These are phyloP conservation scores for Heliconius hewitsoni DNA, from an alignment of 1,140 invertebrate species.

Conservation along the genomic window DNA sequence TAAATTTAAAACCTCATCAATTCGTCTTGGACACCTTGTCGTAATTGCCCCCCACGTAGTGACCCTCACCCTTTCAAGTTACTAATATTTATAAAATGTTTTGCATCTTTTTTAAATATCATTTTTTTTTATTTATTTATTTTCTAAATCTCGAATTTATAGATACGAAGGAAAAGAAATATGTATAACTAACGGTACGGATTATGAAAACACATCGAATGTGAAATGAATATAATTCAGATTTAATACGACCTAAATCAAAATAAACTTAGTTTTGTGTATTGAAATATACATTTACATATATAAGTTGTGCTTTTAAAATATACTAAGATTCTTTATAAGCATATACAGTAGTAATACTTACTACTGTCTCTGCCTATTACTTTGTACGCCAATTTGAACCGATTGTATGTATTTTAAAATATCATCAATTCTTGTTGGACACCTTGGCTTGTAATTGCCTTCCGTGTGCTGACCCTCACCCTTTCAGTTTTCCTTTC, in stretches of 20 bases:
- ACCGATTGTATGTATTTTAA: constrained; percentile 10
- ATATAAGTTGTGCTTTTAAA: too few species aligned
- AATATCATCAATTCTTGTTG: constrained; percentile 41
- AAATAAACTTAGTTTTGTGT: too few species aligned
- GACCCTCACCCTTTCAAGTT: constrained; percentile 67
- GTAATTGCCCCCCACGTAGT: constrained; percentile 70
- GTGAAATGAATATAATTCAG: too few species aligned
- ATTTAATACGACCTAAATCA: too few species aligned
- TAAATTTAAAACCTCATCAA: constrained; percentile 54
- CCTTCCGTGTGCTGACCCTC: constrained; percentile 66
- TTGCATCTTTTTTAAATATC: background rate
- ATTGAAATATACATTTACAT: too few species aligned
- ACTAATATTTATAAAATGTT: background rate
- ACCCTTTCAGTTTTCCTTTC: constrained; percentile 76
- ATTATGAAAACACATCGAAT: too few species aligned
- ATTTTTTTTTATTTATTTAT: too few species aligned
- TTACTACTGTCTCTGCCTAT: background rate
- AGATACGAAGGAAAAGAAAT: too few species aligned
- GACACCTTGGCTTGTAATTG: constrained; percentile 66
- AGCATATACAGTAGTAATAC: background rate
- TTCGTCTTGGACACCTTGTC: constrained; percentile 52
- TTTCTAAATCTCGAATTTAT: too few species aligned
- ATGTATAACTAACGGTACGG: too few species aligned
- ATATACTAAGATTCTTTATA: too few species aligned
- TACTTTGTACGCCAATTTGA: background rate